Evolutionary conservation across 2,113 vertebrate species (phyloP).

Genomic region (Atrichornis clamosus): DNA sequence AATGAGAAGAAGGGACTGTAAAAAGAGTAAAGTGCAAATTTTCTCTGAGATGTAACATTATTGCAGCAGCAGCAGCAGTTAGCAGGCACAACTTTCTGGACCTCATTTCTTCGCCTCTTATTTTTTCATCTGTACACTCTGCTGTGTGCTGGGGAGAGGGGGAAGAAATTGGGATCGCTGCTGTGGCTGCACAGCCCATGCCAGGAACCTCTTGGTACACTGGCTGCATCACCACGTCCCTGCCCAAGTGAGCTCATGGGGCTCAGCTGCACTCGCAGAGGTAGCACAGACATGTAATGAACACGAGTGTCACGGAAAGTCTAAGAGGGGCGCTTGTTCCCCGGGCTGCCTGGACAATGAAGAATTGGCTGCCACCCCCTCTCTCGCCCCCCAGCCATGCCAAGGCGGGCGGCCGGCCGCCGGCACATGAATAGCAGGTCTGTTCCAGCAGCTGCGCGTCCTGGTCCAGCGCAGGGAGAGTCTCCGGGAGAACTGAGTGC

Average conservation of each 20-base stretch:
- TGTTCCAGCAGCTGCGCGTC: slow-evolving; percentile 65
- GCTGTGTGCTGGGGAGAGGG: neutral
- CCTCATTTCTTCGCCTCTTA: neutral
- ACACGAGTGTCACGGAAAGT: neutral
- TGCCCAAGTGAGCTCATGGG: slow-evolving; percentile 49
- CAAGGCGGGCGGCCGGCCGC: slow-evolving; percentile 24
- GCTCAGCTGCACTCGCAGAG: slow-evolving; percentile 5
- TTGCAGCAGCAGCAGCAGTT: neutral
- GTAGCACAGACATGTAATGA: neutral
- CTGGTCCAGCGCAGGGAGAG: slow-evolving; percentile 6
- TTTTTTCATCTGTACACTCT: neutral
- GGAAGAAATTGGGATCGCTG: neutral
- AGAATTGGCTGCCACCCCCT: neutral
- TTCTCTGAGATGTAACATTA: neutral
- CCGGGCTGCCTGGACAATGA: slow-evolving; percentile 7
- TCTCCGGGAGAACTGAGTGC: neutral
- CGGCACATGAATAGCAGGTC: slow-evolving; percentile 72
- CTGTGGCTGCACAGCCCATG: neutral
- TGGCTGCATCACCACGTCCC: neutral
- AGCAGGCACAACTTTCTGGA: neutral
- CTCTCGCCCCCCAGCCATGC: slow-evolving; percentile 7
- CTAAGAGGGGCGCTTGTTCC: slow-evolving; percentile 24
- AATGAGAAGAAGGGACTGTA: neutral
- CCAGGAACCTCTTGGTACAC: slow-evolving; percentile 60
- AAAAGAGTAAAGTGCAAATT: neutral